Conservation (phyloP, 2,888 invertebrate species). For the Xanthostigma xanthostigma region DNA sequence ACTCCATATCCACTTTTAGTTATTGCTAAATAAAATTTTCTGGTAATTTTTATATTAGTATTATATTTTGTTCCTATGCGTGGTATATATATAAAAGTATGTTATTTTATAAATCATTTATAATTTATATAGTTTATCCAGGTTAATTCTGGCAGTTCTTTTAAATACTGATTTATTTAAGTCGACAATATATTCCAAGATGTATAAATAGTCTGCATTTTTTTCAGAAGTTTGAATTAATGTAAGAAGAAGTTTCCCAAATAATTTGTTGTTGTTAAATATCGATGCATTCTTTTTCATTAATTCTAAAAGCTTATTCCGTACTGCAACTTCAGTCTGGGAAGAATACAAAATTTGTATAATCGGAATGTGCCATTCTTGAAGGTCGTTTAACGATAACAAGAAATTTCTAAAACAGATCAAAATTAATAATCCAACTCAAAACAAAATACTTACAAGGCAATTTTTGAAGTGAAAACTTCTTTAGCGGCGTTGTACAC, state of each 20-base stretch:
- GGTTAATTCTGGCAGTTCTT: conserved; percentile 1
- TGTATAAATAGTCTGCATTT: conserved; percentile 3
- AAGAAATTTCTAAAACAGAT: conserved; percentile 6
- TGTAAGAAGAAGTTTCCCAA: conserved; percentile 11
- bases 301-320: conserved; percentile 6
- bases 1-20: conserved; percentile 26
- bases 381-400: neutral
- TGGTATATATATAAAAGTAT: no score
- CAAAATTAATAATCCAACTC: no score
- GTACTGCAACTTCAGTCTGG: conserved; percentile 1
- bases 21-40: conserved; percentile 21
- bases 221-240: conserved; percentile 7
- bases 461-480: no score
- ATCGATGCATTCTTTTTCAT: conserved; percentile 8
- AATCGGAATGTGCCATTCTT: conserved; percentile 1
- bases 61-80: no score
- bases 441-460: no score
- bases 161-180: conserved; percentile 6
- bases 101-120: no score
- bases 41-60: no score
- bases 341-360: conserved; percentile 1
- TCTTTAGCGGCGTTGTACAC: no score
- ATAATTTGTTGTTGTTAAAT: conserved; percentile 10
- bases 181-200: conserved; percentile 1
- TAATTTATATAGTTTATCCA: neutral